phyloP scores from a whole-genome alignment of 2,888 invertebrate genomes.

The Cremastinae sp. region DNA sequence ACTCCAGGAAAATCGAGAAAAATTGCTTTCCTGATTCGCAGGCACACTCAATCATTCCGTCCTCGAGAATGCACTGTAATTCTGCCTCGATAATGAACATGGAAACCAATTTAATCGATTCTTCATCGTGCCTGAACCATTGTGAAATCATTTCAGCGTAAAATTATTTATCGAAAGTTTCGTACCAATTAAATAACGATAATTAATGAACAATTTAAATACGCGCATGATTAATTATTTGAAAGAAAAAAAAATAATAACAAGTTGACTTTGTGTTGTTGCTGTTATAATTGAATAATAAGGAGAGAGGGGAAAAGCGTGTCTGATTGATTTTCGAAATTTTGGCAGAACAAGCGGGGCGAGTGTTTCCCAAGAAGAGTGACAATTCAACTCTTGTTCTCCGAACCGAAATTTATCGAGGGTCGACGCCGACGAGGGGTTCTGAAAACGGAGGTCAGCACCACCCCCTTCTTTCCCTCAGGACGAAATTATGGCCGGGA shows the following conservation, averaged over 20 bases:
- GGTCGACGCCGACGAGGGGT: slow-evolving; percentile 53
- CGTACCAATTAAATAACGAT: too few species aligned
- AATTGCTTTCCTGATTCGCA: slow-evolving; percentile 46
- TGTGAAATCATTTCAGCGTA: too few species aligned
- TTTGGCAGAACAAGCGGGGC: slow-evolving; percentile 18
- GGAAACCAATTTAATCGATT: too few species aligned
- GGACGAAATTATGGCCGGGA: slow-evolving; percentile 41
- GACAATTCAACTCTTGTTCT: slow-evolving; percentile 38
- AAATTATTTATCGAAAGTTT: too few species aligned
- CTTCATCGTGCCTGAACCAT: too few species aligned
- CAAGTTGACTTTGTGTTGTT: too few species aligned
- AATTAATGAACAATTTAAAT: too few species aligned
- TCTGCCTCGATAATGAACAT: not conserved
- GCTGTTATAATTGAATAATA: slow-evolving; percentile 11
- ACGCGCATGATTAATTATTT: too few species aligned
- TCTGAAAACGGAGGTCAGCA: slow-evolving; percentile 31
- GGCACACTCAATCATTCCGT: slow-evolving; percentile 16
- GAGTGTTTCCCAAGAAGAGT: slow-evolving; percentile 37
- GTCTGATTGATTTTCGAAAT: slow-evolving; percentile 48
- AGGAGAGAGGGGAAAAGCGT: not conserved
- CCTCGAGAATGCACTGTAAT: not conserved
- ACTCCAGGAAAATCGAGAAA: slow-evolving; percentile 62
- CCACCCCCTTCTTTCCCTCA: slow-evolving; percentile 12
- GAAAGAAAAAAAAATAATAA: slow-evolving; percentile 1
- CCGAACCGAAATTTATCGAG: slow-evolving; percentile 43